Evolutionary conservation across 1,140 invertebrate species (phyloP).

Genomic region (Formica exsecta): DNA sequence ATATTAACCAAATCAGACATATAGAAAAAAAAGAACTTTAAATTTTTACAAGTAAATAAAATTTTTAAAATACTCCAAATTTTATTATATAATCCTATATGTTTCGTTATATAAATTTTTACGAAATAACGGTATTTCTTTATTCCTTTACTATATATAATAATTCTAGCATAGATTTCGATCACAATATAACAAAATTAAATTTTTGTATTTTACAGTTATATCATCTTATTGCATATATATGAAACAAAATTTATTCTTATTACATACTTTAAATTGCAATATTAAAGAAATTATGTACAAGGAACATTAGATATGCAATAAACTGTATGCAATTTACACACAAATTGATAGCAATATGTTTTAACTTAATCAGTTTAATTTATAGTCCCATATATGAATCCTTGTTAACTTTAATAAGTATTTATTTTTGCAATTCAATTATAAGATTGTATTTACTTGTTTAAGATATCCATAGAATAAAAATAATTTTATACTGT

Average conservation of each 20-base stretch:
- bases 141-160: not conserved
- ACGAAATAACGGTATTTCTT: not conserved
- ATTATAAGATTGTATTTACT: not conserved
- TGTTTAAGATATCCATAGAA: no score
- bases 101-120: not conserved
- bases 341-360: not conserved
- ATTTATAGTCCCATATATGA: not conserved
- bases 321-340: not conserved
- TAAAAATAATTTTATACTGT: no score
- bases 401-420: not conserved
- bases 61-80: not conserved
- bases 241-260: constrained; percentile 13
- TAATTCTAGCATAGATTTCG: not conserved
- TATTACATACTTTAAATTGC: constrained; percentile 1
- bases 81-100: not conserved
- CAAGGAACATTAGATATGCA: not conserved
- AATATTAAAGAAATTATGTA: not conserved
- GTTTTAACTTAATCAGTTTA: not conserved
- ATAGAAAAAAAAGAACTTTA: not conserved
- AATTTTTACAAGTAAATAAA: not conserved
- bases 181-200: not conserved
- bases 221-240: constrained; percentile 2
- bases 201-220: not conserved
- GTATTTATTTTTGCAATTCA: not conserved
- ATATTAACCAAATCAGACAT: not conserved